These are phyloP conservation scores for Erythrocercus mccallii DNA, from an alignment of 2,113 vertebrate species.

Conservation along the genomic window DNA sequence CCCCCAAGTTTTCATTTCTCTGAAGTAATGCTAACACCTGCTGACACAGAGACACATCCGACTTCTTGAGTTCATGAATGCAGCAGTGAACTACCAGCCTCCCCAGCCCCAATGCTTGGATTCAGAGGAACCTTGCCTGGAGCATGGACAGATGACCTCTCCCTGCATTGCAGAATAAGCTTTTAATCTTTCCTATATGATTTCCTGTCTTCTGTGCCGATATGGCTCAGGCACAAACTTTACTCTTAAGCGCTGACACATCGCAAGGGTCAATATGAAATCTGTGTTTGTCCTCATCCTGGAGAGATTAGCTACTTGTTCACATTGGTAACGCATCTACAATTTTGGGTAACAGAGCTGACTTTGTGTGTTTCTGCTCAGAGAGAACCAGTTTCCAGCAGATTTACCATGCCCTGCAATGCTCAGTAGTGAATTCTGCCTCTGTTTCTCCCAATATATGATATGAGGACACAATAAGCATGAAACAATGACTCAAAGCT, in stretches of 20 bases:
- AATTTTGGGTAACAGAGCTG: not conserved
- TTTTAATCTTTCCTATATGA: not conserved
- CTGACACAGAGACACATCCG: not conserved
- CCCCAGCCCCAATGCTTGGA: not conserved
- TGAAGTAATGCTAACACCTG: not conserved
- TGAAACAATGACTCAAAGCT: not conserved
- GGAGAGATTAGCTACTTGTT: not conserved
- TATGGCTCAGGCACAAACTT: not conserved
- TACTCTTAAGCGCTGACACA: not conserved
- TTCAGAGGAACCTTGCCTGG: not conserved
- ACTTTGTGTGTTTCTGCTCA: not conserved
- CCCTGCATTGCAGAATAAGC: not conserved
- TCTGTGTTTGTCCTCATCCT: not conserved
- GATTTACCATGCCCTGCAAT: not conserved
- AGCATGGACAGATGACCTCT: not conserved
- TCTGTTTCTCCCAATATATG: not conserved
- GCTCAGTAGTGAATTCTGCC: not conserved
- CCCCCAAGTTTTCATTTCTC: not conserved
- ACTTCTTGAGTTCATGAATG: fast-evolving
- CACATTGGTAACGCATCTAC: fast-evolving
- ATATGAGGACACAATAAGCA: not conserved
- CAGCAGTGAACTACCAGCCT: not conserved
- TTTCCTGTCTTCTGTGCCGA: not conserved
- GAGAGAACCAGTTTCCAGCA: not conserved
- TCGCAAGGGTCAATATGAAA: not conserved